phyloP scores from a whole-genome alignment of 2,113 vertebrate genomes.

The Cheilinus undulatus region DNA sequence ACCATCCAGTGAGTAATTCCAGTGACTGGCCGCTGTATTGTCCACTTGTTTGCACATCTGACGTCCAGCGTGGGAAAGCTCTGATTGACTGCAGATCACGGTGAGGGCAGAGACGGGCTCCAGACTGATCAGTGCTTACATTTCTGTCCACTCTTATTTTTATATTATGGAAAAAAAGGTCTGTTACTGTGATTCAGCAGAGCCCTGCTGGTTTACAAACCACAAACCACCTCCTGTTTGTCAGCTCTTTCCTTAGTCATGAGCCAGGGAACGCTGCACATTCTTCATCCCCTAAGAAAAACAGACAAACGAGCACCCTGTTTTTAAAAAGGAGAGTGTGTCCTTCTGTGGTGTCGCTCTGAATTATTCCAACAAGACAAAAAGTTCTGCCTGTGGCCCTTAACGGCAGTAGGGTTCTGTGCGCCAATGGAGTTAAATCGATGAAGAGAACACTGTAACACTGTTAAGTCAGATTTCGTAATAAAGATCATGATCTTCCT shows the following conservation, averaged over 20 bases:
- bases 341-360: conserved; percentile 10
- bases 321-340: neutral
- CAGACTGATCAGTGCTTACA: neutral
- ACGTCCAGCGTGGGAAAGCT: neutral
- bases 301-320: neutral
- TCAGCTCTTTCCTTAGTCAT: conserved; percentile 36
- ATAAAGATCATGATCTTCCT: too few species aligned
- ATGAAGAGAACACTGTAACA: too few species aligned
- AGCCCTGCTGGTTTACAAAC: conserved; percentile 37
- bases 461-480: too few species aligned
- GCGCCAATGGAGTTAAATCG: too few species aligned
- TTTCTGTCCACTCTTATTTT: conserved; percentile 23
- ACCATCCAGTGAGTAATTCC: conserved; percentile 2
- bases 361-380: neutral
- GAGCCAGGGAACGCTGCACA: conserved; percentile 25
- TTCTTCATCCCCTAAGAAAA: conserved; percentile 25
- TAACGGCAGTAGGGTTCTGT: neutral
- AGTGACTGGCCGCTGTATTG: neutral
- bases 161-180: conserved; percentile 15
- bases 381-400: neutral
- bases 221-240: conserved; percentile 75
- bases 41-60: conserved; percentile 20
- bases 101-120: neutral
- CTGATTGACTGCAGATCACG: conserved; percentile 20
- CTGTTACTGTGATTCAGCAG: conserved; percentile 69